Conservation (phyloP, 1,140 invertebrate species). For the Diabrotica undecimpunctata region DNA sequence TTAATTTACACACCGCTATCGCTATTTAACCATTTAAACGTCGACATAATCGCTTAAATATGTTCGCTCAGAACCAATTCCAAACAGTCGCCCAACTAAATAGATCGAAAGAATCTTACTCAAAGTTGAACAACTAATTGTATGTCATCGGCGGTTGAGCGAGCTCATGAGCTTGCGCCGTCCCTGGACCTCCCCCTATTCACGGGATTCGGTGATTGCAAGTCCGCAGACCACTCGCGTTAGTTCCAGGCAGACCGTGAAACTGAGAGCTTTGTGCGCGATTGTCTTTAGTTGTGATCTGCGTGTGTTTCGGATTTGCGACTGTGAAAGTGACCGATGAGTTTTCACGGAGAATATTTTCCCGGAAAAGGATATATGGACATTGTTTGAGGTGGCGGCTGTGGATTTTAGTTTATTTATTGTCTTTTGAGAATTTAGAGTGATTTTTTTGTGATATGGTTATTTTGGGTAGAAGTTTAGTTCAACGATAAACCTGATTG, state of each 20-base stretch:
- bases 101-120: no score
- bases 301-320: neutral
- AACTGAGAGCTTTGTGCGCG: conserved; percentile 8
- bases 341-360: neutral
- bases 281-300: conserved; percentile 4
- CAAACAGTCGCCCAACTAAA: no score
- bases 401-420: neutral
- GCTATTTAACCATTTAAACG: conserved; percentile 1
- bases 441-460: conserved; percentile 2
- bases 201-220: conserved; percentile 9
- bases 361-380: neutral
- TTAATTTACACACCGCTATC: conserved; percentile 2
- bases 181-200: conserved; percentile 8
- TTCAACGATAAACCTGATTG: conserved; percentile 1
- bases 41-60: neutral
- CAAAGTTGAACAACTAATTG: no score
- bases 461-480: neutral
- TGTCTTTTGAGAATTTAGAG: neutral
- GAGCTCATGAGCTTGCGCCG: neutral
- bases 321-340: conserved; percentile 1
- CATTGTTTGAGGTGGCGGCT: neutral
- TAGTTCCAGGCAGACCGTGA: conserved; percentile 13
- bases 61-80: neutral
- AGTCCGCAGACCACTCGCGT: neutral
- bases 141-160: no score